A percentile compares a stretch with the other conserved stretches of the same genome.
phyloP scores from a whole-genome alignment of 2,797 vertebrate genomes.

The Girardinus metallicus region DNA sequence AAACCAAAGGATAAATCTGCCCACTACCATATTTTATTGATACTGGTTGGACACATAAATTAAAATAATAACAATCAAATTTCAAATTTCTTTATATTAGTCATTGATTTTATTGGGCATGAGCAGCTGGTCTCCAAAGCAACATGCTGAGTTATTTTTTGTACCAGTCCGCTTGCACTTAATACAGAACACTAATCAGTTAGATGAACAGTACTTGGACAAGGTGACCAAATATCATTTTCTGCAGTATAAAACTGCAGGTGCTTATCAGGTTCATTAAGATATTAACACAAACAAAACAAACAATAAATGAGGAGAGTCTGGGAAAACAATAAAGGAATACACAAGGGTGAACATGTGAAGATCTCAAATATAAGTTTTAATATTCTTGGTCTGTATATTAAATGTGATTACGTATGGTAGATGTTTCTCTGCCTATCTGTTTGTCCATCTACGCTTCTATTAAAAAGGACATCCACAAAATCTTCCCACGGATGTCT shows the following conservation, averaged over 20 bases:
- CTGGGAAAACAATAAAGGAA: background rate
- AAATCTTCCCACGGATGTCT: conserved; percentile 27
- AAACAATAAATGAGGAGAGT: background rate
- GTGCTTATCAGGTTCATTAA: conserved; percentile 16
- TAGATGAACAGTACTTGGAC: conserved; percentile 21
- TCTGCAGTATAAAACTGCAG: conserved; percentile 10
- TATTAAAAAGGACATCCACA: conserved; percentile 29
- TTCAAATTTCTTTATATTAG: conserved; percentile 5
- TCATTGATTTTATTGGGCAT: conserved; percentile 17
- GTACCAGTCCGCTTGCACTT: conserved; percentile 9
- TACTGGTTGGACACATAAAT: background rate
- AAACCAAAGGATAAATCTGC: conserved; percentile 13
- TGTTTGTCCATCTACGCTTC: conserved; percentile 47
- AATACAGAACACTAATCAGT: conserved; percentile 39
- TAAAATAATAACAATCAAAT: background rate
- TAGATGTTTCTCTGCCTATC: conserved; percentile 1
- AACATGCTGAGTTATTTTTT: conserved; percentile 34
- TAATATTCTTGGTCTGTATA: conserved; percentile 9
- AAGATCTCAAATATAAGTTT: conserved; percentile 13
- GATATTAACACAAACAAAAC: conserved; percentile 20
- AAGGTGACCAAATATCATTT: conserved; percentile 27
- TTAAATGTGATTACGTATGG: conserved; percentile 29
- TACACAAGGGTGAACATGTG: background rate
- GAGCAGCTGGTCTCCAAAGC: conserved; percentile 18
- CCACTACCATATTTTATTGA: background rate